Conservation (phyloP, 2,113 vertebrate genomes). For the Chloropsis cyanopogon region DNA sequence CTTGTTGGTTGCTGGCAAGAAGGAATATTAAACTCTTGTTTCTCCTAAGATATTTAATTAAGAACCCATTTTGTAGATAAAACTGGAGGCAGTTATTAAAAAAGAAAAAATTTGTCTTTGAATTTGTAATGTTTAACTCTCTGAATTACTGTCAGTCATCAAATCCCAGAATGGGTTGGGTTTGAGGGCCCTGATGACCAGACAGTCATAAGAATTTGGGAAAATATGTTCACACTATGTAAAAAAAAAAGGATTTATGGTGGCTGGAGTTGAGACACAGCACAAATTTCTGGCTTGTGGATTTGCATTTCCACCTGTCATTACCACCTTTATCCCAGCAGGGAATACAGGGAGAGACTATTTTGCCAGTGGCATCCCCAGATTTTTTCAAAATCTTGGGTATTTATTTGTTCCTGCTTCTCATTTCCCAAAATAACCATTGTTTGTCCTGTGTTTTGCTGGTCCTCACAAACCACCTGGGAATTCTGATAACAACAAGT, state of each 20-base stretch:
- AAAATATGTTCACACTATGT: background rate
- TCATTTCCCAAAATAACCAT: background rate
- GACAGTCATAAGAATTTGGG: background rate
- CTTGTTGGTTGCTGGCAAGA: background rate
- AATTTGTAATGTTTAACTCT: background rate
- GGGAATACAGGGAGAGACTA: background rate
- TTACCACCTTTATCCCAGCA: background rate
- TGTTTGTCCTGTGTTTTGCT: background rate
- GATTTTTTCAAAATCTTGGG: background rate
- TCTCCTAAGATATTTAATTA: slow-evolving; percentile 9
- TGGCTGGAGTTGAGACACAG: background rate
- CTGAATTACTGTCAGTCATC: background rate
- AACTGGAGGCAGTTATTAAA: background rate
- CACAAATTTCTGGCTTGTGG: background rate
- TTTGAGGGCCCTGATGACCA: background rate
- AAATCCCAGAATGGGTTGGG: background rate
- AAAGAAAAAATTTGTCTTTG: background rate
- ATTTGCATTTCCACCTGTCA: background rate
- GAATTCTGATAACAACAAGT: background rate
- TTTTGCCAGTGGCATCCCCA: background rate
- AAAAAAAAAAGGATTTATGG: fast-evolving
- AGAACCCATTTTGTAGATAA: background rate
- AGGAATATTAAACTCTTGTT: background rate
- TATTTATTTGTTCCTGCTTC: background rate
- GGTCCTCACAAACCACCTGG: background rate